These are phyloP conservation scores for Pygocentrus nattereri DNA, from an alignment of 2,797 vertebrate species.

Conservation along the genomic window DNA sequence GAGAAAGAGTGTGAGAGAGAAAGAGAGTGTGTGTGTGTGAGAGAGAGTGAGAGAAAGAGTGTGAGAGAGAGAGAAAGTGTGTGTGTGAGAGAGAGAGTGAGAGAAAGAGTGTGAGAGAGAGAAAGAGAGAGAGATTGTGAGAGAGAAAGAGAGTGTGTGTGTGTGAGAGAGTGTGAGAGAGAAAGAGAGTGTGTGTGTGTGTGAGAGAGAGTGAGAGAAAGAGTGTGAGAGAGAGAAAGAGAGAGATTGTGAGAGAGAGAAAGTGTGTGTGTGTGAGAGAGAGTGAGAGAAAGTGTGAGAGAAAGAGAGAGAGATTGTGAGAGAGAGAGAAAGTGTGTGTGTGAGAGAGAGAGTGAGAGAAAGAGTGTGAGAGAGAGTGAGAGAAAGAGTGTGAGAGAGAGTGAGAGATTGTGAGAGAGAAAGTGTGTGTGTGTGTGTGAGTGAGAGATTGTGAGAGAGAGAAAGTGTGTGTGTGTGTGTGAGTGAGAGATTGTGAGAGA, in stretches of 20 bases:
- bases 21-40: no score
- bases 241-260: slow-evolving; percentile 37
- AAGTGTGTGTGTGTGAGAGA: no score
- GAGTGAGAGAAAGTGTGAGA: slow-evolving; percentile 53
- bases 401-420: slow-evolving; percentile 50
- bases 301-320: slow-evolving; percentile 45
- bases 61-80: slow-evolving; percentile 57
- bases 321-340: slow-evolving; percentile 57
- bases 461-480: no score
- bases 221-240: slow-evolving; percentile 52
- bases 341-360: slow-evolving; percentile 35
- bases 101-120: no score
- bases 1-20: slow-evolving; percentile 51
- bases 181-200: no score
- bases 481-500: slow-evolving; percentile 51
- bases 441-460: slow-evolving; percentile 50
- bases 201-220: slow-evolving; percentile 35
- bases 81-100: no score
- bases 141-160: slow-evolving; percentile 21
- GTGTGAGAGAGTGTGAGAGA: slow-evolving; percentile 54
- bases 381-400: slow-evolving; percentile 45
- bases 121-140: slow-evolving; percentile 56
- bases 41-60: slow-evolving; percentile 41
- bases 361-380: slow-evolving; percentile 49
- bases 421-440: no score